phyloP scores from a whole-genome alignment of 2,888 invertebrate species.

The Arctia plantaginis region DNA sequence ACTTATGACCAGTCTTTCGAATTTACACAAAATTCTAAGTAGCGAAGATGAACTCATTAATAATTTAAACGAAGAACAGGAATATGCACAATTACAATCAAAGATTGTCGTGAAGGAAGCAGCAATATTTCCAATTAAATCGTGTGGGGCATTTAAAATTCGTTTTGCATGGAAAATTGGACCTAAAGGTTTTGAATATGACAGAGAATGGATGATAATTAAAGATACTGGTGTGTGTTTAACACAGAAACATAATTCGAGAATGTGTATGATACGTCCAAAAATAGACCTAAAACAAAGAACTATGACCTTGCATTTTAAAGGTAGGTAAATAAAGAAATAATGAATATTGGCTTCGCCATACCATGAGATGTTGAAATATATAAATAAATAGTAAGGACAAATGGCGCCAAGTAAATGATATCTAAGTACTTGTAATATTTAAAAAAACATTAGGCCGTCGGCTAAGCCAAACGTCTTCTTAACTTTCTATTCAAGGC shows the following conservation, averaged over 20 bases:
- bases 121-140: slow-evolving; percentile 95
- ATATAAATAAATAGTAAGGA: background rate
- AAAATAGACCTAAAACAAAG: slow-evolving; percentile 87
- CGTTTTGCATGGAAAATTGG: slow-evolving; percentile 90
- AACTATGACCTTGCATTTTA: slow-evolving; percentile 86
- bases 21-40: slow-evolving; percentile 45
- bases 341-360: background rate
- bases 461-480: too few species aligned
- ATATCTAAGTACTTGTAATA: too few species aligned
- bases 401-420: background rate
- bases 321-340: slow-evolving; percentile 85
- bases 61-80: slow-evolving; percentile 36
- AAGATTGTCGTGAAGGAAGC: slow-evolving; percentile 68
- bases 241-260: slow-evolving; percentile 94
- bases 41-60: slow-evolving; percentile 24
- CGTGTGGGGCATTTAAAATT: slow-evolving; percentile 93
- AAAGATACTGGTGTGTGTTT: slow-evolving; percentile 92
- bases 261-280: slow-evolving; percentile 93
- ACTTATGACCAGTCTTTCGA: slow-evolving; percentile 44
- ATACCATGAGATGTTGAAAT: background rate
- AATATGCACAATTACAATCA: slow-evolving; percentile 47
- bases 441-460: too few species aligned
- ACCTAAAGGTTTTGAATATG: slow-evolving; percentile 92
- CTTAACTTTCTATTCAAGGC: too few species aligned
- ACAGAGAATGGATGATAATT: slow-evolving; percentile 97